Conservation (phyloP, 2,888 invertebrate species). For the Cryptosula pallasiana region DNA sequence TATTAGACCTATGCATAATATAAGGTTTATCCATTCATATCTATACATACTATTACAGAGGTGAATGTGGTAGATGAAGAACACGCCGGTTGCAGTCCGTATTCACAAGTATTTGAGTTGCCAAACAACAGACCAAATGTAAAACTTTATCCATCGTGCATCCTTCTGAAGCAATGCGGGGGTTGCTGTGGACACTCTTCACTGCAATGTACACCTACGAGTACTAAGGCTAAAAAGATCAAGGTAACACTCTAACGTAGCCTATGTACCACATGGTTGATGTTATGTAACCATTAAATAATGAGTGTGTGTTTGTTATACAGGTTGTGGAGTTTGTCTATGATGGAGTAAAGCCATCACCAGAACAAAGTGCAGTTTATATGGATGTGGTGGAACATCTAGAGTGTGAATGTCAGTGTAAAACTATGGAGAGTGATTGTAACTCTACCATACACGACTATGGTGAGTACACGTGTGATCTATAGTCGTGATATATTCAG, state of each 20-base stretch:
- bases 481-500: too few relatives aligned
- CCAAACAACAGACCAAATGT: neutral
- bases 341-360: neutral
- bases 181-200: slow-evolving; percentile 4
- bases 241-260: too few relatives aligned
- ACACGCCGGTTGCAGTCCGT: neutral
- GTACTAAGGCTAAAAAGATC: neutral
- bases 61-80: neutral
- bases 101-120: neutral
- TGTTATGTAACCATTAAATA: too few relatives aligned
- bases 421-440: neutral
- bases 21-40: too few relatives aligned
- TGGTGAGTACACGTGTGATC: neutral
- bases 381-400: neutral
- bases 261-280: too few relatives aligned
- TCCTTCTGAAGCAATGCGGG: neutral
- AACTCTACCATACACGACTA: neutral
- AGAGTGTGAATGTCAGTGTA: neutral
- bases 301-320: neutral
- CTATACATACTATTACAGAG: neutral
- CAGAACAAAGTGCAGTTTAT: neutral
- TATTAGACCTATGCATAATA: too few relatives aligned
- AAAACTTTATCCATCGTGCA: neutral
- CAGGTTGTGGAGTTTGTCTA: neutral
- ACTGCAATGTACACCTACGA: slow-evolving; percentile 5